Base-by-base conservation (phyloP, 2,888 invertebrate genomes). In the Nymphalis c-album region DNA sequence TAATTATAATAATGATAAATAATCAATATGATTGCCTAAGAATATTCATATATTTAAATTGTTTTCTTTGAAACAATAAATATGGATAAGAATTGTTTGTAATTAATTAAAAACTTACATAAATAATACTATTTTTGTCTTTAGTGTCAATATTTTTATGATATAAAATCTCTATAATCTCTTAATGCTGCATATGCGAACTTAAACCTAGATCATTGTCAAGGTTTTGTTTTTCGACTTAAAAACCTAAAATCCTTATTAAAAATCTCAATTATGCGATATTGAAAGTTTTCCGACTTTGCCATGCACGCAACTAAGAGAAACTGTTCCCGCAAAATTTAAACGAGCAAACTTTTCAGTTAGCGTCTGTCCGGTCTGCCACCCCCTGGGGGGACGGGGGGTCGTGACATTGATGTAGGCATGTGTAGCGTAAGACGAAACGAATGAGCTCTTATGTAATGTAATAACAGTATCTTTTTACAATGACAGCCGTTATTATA, bases 271-370 rank as follows among this genome's bases (percentile, higher is more conserved):
- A 85, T 85, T 84, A 85, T 77, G 76, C 75, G 77, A 77, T 81
- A 82, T 80, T 80, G 77, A 79, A 88, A 88, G 82, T 86, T 87
- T 83, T 83, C 80, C 80, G 87, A 87, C 82, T 88, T 85, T 82
- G 80, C 80, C 83, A 82, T 85, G 83, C 85, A 88, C 87, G 87
- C 85, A 86, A 80, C 78, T 51, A 75, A 63, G 79, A 85, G 82
- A 78, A 85, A 85, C 84, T 77, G 81, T 83, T 84, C 72, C 87
- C 87, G 86, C 90, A 89, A 89, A 90, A 88, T 91, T 91, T 91
- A 91, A 92, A 92, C 90, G 92, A 91, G 91, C 86, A 91, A 92
- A 70, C 62, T 68, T 70, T 68, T 50, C 85, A 83, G 87, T 84
- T 87, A 84, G 82, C 85, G 84, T 84, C 85, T 87, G 90, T 88